Conservation (phyloP, 2,888 invertebrate species). For the Lacanobia oleracea region DNA sequence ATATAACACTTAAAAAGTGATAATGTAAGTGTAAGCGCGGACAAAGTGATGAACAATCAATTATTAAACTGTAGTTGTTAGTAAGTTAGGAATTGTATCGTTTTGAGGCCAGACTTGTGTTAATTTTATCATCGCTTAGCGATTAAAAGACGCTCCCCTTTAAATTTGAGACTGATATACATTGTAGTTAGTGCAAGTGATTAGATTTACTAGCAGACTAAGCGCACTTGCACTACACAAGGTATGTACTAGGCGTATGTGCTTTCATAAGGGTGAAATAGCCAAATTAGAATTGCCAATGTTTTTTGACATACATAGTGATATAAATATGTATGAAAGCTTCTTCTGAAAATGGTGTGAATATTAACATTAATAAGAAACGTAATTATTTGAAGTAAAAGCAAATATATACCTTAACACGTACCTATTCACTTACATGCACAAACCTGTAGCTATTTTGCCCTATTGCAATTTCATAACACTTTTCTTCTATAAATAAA, state of each 20-base stretch:
- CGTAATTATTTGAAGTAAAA: slow-evolving; percentile 10
- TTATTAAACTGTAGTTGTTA: slow-evolving; percentile 22
- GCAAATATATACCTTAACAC: background rate
- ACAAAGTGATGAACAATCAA: slow-evolving; percentile 52
- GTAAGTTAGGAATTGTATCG: slow-evolving; percentile 22
- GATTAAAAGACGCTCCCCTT: slow-evolving; percentile 32
- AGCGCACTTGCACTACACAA: slow-evolving; percentile 38
- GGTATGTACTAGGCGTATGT: slow-evolving; percentile 14
- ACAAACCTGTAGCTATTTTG: slow-evolving; percentile 24
- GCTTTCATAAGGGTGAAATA: slow-evolving; percentile 32
- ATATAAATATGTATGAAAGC: slow-evolving; percentile 7
- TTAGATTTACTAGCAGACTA: slow-evolving; percentile 9
- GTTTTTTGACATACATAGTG: slow-evolving; percentile 4
- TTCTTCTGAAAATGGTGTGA: background rate
- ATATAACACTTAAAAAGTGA: slow-evolving; percentile 32
- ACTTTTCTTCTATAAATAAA: slow-evolving; percentile 17
- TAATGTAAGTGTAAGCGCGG: slow-evolving; percentile 24
- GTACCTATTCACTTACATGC: background rate
- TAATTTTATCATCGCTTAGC: slow-evolving; percentile 39
- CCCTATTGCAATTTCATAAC: slow-evolving; percentile 4
- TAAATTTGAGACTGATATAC: slow-evolving; percentile 46
- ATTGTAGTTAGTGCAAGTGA: slow-evolving; percentile 38
- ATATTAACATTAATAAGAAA: background rate
- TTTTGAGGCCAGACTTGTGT: slow-evolving; percentile 32
- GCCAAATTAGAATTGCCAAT: slow-evolving; percentile 56